Evolutionary conservation across 2,888 invertebrate species (phyloP).

Genomic region (Cataglyphis cursor): DNA sequence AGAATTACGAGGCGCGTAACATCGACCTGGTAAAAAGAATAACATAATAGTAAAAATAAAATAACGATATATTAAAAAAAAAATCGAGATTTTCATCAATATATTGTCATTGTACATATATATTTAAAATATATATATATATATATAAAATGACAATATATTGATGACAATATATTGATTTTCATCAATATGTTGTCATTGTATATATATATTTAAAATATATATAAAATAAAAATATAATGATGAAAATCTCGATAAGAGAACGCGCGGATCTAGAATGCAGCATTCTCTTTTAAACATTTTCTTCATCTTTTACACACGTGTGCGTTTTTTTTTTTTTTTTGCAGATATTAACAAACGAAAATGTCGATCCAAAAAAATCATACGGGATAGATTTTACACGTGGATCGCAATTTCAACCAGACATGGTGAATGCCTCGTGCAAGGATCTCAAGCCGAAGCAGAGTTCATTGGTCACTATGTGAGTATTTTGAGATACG

Average conservation of each 20-base stretch:
- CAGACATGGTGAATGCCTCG: slow-evolving; percentile 7
- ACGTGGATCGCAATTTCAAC: slow-evolving; percentile 40
- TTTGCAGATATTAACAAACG: slow-evolving; percentile 60
- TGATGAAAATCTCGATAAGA: background rate
- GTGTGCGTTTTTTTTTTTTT: slow-evolving; percentile 20
- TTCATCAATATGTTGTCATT: too few species aligned
- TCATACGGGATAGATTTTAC: slow-evolving; percentile 48
- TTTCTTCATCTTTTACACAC: too few species aligned
- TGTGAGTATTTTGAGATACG: slow-evolving; percentile 86
- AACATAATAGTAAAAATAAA: slow-evolving; percentile 13
- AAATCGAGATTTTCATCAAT: too few species aligned
- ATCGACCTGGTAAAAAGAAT: slow-evolving; percentile 74
- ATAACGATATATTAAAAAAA: background rate
- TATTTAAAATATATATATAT: too few species aligned
- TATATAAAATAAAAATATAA: too few species aligned
- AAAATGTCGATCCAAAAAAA: slow-evolving; percentile 59
- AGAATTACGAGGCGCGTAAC: slow-evolving; percentile 76
- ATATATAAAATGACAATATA: too few species aligned
- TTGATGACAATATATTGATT: too few species aligned
- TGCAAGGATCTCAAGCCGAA: slow-evolving; percentile 76
- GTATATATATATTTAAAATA: background rate
- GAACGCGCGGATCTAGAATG: background rate
- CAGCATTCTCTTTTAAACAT: too few species aligned
- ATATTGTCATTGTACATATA: too few species aligned
- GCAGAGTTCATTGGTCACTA: slow-evolving; percentile 88